Evolutionary conservation across 2,888 invertebrate species (phyloP).

Genomic region (Pristionchus arcanus): DNA sequence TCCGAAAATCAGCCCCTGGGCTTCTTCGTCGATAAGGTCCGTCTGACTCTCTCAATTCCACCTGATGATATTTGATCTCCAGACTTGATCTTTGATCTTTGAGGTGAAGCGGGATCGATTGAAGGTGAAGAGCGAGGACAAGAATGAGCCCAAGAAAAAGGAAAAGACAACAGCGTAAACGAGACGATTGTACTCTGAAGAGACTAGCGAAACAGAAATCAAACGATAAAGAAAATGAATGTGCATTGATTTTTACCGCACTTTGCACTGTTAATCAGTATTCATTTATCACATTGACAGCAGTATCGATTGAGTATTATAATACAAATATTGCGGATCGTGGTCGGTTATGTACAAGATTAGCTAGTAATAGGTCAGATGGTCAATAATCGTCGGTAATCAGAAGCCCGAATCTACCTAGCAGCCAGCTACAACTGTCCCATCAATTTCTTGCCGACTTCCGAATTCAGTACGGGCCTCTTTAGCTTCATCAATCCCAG

Average conservation of each 20-base stretch:
- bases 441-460: background rate
- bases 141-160: conserved; percentile 2
- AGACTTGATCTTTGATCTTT: conserved; percentile 14
- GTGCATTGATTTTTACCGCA: too few relatives aligned
- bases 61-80: too few relatives aligned
- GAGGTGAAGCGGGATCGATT: background rate
- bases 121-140: background rate
- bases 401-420: too few relatives aligned
- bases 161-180: background rate
- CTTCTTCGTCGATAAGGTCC: background rate
- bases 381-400: too few relatives aligned
- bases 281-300: too few relatives aligned
- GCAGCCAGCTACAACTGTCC: background rate
- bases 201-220: conserved; percentile 16
- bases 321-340: too few relatives aligned
- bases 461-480: background rate
- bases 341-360: too few relatives aligned
- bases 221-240: background rate
- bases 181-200: background rate
- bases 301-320: too few relatives aligned
- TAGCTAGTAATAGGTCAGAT: too few relatives aligned
- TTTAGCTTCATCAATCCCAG: background rate
- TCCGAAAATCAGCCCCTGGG: background rate
- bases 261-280: too few relatives aligned
- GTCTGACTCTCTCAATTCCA: too few relatives aligned